phyloP scores from a whole-genome alignment of 2,797 vertebrate genomes.

The Alca torda region DNA sequence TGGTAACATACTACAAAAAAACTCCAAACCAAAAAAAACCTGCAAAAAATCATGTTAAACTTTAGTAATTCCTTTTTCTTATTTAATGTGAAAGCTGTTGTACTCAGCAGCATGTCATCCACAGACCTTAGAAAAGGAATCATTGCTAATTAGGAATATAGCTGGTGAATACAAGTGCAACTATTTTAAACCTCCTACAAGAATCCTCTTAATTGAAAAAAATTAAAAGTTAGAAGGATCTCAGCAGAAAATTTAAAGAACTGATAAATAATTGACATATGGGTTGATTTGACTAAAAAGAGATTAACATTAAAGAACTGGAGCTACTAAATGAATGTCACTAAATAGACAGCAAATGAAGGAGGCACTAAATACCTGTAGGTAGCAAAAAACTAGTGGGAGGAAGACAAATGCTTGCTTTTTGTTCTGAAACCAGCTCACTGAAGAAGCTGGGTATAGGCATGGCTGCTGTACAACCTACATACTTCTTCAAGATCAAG shows the following conservation, averaged over 20 bases:
- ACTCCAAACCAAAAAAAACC: background rate
- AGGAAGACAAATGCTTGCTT: slow-evolving; percentile 9
- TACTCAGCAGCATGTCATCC: background rate
- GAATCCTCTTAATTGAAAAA: slow-evolving; percentile 14
- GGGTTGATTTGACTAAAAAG: background rate
- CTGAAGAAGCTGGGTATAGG: background rate
- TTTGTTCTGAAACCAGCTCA: slow-evolving; percentile 25
- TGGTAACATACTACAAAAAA: background rate
- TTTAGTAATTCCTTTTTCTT: background rate
- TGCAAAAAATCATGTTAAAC: background rate
- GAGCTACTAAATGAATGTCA: background rate
- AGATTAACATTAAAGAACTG: background rate
- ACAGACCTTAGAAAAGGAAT: background rate
- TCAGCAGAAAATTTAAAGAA: slow-evolving; percentile 15
- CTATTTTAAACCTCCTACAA: slow-evolving; percentile 4
- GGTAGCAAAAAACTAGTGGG: background rate
- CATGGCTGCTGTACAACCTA: background rate
- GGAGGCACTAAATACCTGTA: background rate
- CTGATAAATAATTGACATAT: slow-evolving; percentile 21
- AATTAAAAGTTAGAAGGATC: background rate
- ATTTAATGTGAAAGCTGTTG: background rate
- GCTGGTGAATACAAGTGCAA: background rate
- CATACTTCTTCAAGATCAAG: background rate
- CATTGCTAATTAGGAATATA: background rate
- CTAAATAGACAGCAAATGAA: background rate